Conservation (phyloP, 2,797 vertebrate species). For the Perodicticus potto region DNA sequence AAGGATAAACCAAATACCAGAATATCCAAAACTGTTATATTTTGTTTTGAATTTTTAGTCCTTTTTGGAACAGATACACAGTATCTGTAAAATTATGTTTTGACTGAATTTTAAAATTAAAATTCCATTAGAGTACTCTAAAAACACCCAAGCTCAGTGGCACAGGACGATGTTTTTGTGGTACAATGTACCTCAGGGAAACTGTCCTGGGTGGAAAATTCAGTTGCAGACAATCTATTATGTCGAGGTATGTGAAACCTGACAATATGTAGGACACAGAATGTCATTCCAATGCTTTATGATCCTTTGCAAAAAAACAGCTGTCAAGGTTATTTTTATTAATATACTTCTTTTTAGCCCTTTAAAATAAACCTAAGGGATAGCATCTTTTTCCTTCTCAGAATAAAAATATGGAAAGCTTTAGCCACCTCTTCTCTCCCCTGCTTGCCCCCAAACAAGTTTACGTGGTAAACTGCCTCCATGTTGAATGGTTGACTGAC, state of each 20-base stretch:
- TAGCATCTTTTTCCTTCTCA: constrained; percentile 34
- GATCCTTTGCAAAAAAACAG: constrained; percentile 56
- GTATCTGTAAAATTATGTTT: constrained; percentile 32
- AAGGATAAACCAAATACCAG: constrained; percentile 57
- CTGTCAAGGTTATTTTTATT: constrained; percentile 61
- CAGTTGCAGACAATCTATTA: constrained; percentile 40
- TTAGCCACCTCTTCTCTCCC: constrained; percentile 35
- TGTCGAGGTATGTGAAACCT: not conserved
- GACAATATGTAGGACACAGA: not conserved
- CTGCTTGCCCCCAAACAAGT: constrained; percentile 48
- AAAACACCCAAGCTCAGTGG: constrained; percentile 46
- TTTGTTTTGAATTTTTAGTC: constrained; percentile 52
- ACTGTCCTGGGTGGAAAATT: constrained; percentile 44
- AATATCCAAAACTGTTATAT: constrained; percentile 30
- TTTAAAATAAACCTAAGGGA: constrained; percentile 53
- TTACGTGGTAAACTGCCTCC: constrained; percentile 73
- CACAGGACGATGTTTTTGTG: constrained; percentile 35
- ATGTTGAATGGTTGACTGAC: constrained; percentile 74
- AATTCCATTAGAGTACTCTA: constrained; percentile 66
- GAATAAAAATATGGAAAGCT: constrained; percentile 48
- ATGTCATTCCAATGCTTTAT: not conserved
- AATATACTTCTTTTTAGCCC: constrained; percentile 35
- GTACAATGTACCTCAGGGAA: constrained; percentile 10
- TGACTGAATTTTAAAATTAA: constrained; percentile 70
- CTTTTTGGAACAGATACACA: not conserved